Evolutionary conservation across 2,888 invertebrate species (phyloP).

Genomic region (Coelinius sp.): DNA sequence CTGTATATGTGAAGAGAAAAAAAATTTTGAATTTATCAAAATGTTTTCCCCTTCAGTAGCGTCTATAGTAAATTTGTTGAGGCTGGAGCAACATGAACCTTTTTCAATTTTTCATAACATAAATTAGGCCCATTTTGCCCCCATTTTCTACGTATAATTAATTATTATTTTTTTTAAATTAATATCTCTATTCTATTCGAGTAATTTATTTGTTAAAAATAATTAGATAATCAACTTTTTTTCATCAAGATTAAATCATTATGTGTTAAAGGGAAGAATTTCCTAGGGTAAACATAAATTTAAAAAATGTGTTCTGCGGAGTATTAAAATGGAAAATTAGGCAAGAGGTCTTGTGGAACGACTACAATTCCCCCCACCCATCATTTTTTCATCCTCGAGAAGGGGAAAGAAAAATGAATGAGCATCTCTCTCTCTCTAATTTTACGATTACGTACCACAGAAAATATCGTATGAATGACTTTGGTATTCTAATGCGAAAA

Average conservation of each 20-base stretch:
- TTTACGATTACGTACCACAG: slow-evolving; percentile 54
- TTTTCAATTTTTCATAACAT: too few species aligned
- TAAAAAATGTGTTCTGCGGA: slow-evolving; percentile 12
- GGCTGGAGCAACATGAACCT: neutral
- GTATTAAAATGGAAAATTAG: slow-evolving; percentile 46
- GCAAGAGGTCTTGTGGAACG: slow-evolving; percentile 46
- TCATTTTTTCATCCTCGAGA: slow-evolving; percentile 31
- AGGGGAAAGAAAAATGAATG: neutral
- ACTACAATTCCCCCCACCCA: slow-evolving; percentile 32
- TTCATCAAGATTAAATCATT: neutral
- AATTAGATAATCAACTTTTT: too few species aligned
- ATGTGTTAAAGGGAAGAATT: neutral
- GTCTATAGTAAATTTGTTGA: neutral
- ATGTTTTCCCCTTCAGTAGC: neutral
- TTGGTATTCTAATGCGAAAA: slow-evolving; percentile 57
- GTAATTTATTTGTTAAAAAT: too few species aligned
- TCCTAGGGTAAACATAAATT: neutral
- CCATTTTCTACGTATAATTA: neutral
- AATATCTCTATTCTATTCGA: too few species aligned
- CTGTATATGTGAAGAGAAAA: neutral
- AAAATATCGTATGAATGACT: slow-evolving; percentile 57
- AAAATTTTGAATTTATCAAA: neutral
- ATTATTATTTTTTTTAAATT: too few species aligned
- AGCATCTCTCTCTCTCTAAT: neutral
- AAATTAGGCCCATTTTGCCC: too few species aligned